These are phyloP conservation scores for Blastobasis adustella DNA, from an alignment of 2,888 invertebrate species.

Conservation along the genomic window DNA sequence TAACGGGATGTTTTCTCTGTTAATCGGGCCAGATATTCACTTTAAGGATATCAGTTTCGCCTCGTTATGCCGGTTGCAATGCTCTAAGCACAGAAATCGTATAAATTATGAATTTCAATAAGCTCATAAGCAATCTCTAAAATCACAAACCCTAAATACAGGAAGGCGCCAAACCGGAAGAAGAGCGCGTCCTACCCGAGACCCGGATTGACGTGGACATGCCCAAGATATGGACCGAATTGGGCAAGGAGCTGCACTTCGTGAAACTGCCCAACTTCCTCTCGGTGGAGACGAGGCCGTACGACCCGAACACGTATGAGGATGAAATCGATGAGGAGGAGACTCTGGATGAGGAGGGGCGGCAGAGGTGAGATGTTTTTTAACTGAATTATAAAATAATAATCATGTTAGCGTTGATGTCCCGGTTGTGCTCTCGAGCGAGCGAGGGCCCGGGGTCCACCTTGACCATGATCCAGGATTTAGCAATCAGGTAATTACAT, in stretches of 20 bases:
- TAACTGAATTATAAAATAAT: neutral
- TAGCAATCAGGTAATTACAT: too few species aligned
- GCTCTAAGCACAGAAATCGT: too few species aligned
- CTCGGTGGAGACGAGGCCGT: conserved; percentile 97
- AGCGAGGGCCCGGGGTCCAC: too few species aligned
- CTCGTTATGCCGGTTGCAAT: too few species aligned
- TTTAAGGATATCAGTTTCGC: too few species aligned
- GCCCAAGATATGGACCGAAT: conserved; percentile 93
- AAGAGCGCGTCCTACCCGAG: conserved; percentile 90
- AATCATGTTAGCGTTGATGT: too few species aligned
- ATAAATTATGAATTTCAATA: too few species aligned
- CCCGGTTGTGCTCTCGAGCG: too few species aligned
- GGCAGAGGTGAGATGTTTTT: conserved; percentile 78
- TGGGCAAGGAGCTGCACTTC: conserved; percentile 94
- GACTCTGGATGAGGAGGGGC: conserved; percentile 97
- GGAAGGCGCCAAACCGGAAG: conserved; percentile 76
- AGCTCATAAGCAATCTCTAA: too few species aligned
- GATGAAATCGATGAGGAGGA: conserved; percentile 99
- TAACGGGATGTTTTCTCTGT: too few species aligned
- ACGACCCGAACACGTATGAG: conserved; percentile 95
- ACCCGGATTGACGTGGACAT: conserved; percentile 97
- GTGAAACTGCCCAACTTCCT: conserved; percentile 98
- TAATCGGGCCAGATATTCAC: too few species aligned
- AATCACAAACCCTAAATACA: conserved; percentile 12
- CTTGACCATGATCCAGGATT: too few species aligned